Base-by-base conservation (phyloP, 2,113 vertebrate genomes). In the Antechinus stuartii region DNA sequence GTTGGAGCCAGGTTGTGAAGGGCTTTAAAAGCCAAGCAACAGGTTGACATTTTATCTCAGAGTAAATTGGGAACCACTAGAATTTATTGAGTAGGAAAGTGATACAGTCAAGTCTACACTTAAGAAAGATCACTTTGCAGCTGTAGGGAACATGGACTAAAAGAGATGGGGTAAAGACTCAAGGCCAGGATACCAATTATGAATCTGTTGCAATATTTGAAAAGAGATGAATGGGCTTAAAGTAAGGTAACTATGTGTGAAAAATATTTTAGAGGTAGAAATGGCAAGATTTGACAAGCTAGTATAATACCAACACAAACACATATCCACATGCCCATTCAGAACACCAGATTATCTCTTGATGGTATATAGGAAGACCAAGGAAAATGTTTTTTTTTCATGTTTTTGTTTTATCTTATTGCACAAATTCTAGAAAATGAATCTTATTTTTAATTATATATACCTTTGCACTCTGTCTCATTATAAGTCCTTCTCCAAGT, bases 381-480 rank as follows among this genome's bases (percentile, higher is more conserved):
- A 94, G 93, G 89, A 0, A 9, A n/a, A 42, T 23, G 23, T 84
- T 84, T 54, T 91, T 3, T 10, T 61, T 91, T 56, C 35, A 90
- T 90, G 52, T 42, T 1, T 61, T 94, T 56, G 2, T 23, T 90
- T 94, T 54, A n/a, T 93, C 68, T 97, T 54, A 89, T 52, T 89
- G 93, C 61, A 11, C 49, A 94, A 90, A 55, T 35, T 23, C 57
- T 57, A 55, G 90, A 94, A 94, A 92, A 91, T 47, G 68, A 0
- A 30, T 42, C 95, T 25, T 52, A 27, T 91, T 91, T 92, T 92
- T 90, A 57, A 93, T 92, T 42, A 46, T 23, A 94, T 24, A n/a
- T 84, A 95, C 47, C 42, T 47, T 92, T 89, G 91, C n/a, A 89
- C 35, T 92, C 25, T 23, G 24, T 57, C 42, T 93, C 42, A 84